phyloP scores from a whole-genome alignment of 92 coral and sea anemone genomes.

The Palythoa heliodiscus region DNA sequence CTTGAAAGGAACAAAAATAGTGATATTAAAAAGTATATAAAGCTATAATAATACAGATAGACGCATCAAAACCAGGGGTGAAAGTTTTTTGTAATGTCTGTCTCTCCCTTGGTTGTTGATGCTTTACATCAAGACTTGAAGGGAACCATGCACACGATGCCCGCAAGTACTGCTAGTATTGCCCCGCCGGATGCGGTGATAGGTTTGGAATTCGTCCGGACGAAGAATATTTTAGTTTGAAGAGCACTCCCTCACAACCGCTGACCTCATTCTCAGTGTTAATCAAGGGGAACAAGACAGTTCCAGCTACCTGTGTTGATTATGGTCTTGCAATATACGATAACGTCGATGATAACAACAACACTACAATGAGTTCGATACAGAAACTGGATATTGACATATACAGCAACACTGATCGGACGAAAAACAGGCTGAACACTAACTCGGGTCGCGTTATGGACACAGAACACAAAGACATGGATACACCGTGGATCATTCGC shows the following conservation, averaged over 20 bases:
- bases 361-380: not conserved
- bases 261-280: slow-evolving; percentile 78
- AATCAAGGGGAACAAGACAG: slow-evolving; percentile 59
- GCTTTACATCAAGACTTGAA: slow-evolving; percentile 41
- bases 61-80: not conserved
- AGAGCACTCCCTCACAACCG: slow-evolving; percentile 79
- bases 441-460: not conserved
- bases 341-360: slow-evolving; percentile 19
- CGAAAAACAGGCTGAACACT: not conserved
- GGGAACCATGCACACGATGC: slow-evolving; percentile 55
- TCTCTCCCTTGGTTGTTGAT: not conserved
- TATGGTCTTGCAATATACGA: slow-evolving; percentile 51
- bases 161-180: slow-evolving; percentile 67
- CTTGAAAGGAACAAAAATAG: too few species aligned
- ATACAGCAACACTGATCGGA: not conserved
- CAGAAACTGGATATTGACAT: not conserved
- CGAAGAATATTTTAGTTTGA: slow-evolving; percentile 71
- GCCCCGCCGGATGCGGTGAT: slow-evolving; percentile 72
- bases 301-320: slow-evolving; percentile 46
- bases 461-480: not conserved
- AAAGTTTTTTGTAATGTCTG: not conserved
- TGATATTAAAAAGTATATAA: too few species aligned
- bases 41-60: not conserved
- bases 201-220: slow-evolving; percentile 86
- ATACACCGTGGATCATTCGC: slow-evolving; percentile 50